A percentile compares a stretch with the other conserved stretches of the same genome.
phyloP scores from a whole-genome alignment of 2,797 vertebrate genomes.

The Macropodus opercularis region DNA sequence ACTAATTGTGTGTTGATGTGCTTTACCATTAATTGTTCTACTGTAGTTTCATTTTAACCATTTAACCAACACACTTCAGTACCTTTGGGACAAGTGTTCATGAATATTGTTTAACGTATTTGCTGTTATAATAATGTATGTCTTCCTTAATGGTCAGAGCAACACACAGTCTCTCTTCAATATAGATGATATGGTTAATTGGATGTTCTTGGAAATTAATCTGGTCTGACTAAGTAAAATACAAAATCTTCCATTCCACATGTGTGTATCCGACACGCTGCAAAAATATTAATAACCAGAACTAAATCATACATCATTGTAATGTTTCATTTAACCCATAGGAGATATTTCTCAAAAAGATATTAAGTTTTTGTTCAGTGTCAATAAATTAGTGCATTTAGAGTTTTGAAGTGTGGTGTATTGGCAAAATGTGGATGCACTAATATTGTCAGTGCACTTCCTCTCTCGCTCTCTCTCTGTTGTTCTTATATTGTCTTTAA shows the following conservation, averaged over 20 bases:
- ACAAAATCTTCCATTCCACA: background rate
- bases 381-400: background rate
- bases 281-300: background rate
- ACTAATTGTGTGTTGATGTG: slow-evolving; percentile 56
- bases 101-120: slow-evolving; percentile 12
- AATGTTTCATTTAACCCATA: background rate
- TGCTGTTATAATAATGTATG: too few relatives aligned
- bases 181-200: slow-evolving; percentile 21
- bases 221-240: background rate
- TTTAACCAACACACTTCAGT: background rate
- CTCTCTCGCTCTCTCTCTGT: slow-evolving; percentile 1
- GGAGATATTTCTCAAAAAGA: background rate
- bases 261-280: background rate
- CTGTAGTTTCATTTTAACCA: slow-evolving; percentile 18
- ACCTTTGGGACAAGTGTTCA: background rate
- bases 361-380: background rate
- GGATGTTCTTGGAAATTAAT: background rate
- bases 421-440: too few relatives aligned
- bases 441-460: background rate
- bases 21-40: slow-evolving; percentile 38
- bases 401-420: too few relatives aligned
- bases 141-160: slow-evolving; percentile 32
- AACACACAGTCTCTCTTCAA: slow-evolving; percentile 30
- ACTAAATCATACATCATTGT: background rate
- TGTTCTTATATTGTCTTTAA: background rate